Evolutionary conservation across 2,113 vertebrate species (phyloP), one percentile per base, ranked within the genome.

Genomic region (Aphyosemion australe): DNA sequence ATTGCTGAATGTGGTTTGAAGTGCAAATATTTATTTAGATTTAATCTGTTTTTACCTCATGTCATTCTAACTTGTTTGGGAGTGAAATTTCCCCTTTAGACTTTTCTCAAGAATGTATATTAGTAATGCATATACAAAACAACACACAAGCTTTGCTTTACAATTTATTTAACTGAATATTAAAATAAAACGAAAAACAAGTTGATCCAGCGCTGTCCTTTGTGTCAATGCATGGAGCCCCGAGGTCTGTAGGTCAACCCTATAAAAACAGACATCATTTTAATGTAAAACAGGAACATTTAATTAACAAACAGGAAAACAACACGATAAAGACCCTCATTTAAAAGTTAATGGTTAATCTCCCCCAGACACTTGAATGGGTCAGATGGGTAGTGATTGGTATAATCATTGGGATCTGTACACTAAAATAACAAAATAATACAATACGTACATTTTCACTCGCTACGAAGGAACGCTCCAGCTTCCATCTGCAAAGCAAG

Each of bases 361-460:
- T 72, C 66, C 14, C 87, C 88, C 90, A 82, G 6, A 76, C 65
- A 50, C 3, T 41, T 26, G 85, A 67, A 62, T 80, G 86, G 86
- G 85, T 93, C 90, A 92, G 88, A 90, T 93, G 90, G 91, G 92
- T 91, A 92, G 91, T 92, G 91, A 93, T 89, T 90, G 75, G 1
- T 84, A 64, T 92, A 90, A 92, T 92, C 90, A 93, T 87, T 88
- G 91, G 92, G 90, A 87, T 42, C 1, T 6, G 16, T 20, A 45
- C 4, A 12, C 10, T 7, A 32, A 0, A 55, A 41, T 11, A 49
- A 12, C 4, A 20, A 26, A 26, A 26, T 26, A 26, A 26, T 32
- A 8, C 3, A 53, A 31, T 52, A 78, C 68, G 2, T 75, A 80
- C 80, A 12, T 1, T 43, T 71, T 60, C 65, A 10, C 7, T 8